These are phyloP conservation scores for human DNA, from an alignment of 2,113 vertebrate species.

Conservation along the genomic window GRCh38 chr11:37121001-37121500, in stretches of 20 bases:
- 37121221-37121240: not conserved
- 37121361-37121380: not conserved
- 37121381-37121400: not conserved
- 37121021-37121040: fast-evolving
- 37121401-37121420: not conserved
- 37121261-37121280: not conserved
- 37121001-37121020: not conserved
- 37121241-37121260: not conserved
- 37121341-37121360: not conserved
- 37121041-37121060: not conserved
- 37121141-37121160: not conserved
- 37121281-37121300: not conserved
- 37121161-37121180: not conserved
- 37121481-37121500: not conserved
- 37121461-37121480: not conserved
- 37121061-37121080: too few species aligned
- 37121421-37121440: not conserved
- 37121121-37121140: not conserved
- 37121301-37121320: not conserved
- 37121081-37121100: not conserved
- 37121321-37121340: not conserved
- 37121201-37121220: not conserved
- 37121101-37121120: not conserved
- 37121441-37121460: not conserved
- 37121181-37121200: not conserved